phyloP scores from a whole-genome alignment of 2,888 invertebrate genomes.

The Carterocephalus palaemon region DNA sequence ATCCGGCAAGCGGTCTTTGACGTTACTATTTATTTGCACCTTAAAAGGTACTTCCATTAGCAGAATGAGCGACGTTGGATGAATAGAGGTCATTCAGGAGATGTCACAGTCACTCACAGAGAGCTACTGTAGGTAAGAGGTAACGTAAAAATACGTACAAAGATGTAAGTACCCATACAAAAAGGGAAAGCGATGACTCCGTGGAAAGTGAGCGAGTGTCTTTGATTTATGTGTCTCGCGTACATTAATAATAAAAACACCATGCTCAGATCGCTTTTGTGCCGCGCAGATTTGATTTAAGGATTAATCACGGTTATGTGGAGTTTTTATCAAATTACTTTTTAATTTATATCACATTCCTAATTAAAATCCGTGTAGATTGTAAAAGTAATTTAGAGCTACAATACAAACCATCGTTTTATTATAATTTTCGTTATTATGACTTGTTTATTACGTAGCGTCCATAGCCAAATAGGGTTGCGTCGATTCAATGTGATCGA shows the following conservation, averaged over 20 bases:
- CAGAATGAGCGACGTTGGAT: slow-evolving; percentile 62
- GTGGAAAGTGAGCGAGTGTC: slow-evolving; percentile 9
- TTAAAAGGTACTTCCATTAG: slow-evolving; percentile 74
- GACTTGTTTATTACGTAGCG: too few species aligned
- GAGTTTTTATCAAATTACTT: slow-evolving; percentile 7
- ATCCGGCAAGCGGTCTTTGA: slow-evolving; percentile 43
- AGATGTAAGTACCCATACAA: slow-evolving; percentile 4
- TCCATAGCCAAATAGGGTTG: too few species aligned
- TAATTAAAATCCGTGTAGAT: neutral
- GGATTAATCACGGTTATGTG: slow-evolving; percentile 10
- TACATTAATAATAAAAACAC: slow-evolving; percentile 15
- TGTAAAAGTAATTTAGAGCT: too few species aligned
- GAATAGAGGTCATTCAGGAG: slow-evolving; percentile 67
- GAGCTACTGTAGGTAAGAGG: slow-evolving; percentile 41
- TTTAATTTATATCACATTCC: slow-evolving; percentile 10
- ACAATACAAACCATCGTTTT: too few species aligned
- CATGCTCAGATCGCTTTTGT: slow-evolving; percentile 8
- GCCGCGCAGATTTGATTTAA: slow-evolving; percentile 5
- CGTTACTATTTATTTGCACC: slow-evolving; percentile 62
- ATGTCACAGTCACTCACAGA: slow-evolving; percentile 54
- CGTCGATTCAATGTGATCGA: too few species aligned
- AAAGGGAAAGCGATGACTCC: slow-evolving; percentile 3
- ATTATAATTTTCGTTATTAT: too few species aligned
- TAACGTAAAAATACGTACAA: slow-evolving; percentile 27
- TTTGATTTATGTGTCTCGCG: slow-evolving; percentile 4